Evolutionary conservation across 2,113 vertebrate genomes (phyloP), one percentile per base, ranked within the genome.

Genomic region (Pristiophorus japonicus): DNA sequence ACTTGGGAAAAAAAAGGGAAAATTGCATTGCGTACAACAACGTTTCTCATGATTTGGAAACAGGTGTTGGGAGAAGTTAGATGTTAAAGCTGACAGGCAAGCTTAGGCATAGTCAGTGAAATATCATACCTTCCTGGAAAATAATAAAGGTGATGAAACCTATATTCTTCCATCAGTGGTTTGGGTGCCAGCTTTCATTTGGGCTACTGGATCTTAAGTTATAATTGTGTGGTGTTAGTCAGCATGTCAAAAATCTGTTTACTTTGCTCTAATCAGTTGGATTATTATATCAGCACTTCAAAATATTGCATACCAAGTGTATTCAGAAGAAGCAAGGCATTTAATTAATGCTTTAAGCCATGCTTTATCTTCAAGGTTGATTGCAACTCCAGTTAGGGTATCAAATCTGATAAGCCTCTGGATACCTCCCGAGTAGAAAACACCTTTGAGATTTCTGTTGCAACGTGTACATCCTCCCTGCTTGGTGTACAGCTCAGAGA

Each of bases 291-390:
- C 63, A 94, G 24, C 63, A 67, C 0, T 42, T 94, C 65, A 42
- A 65, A 94, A 45, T 59, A 90, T 94, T 45, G 63, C 63, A 66
- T 47, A 18, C 93, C 66, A 18, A 34, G 38, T 94, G 42, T 70
- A 94, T 94, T 94, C 65, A 51, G 93, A 94, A 45, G 93, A 70
- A 51, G 66, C 65, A 94, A 45, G 47, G 22, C 93, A 94, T 94
- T 94, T 94, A 94, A 94, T 94, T 94, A 70, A 94, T 67, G 66
- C 38, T 94, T 47, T 94, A 73, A 94, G 66, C 45, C 38, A 38
- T 5, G 66, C 47, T 94, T 70, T 94, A 94, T 94, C 66, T 94
- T 94, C 45, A 94, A 94, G 45, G 93, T 24, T 42, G 65, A 94
- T 47, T 73, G 65, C 66, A 70, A 51, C 66, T 94, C 45, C 65